Percentiles rank a stretch among this genome's conserved stretches.
phyloP scores from a whole-genome alignment of 1,140 invertebrate genomes.

The Megalonaias nervosa region DNA sequence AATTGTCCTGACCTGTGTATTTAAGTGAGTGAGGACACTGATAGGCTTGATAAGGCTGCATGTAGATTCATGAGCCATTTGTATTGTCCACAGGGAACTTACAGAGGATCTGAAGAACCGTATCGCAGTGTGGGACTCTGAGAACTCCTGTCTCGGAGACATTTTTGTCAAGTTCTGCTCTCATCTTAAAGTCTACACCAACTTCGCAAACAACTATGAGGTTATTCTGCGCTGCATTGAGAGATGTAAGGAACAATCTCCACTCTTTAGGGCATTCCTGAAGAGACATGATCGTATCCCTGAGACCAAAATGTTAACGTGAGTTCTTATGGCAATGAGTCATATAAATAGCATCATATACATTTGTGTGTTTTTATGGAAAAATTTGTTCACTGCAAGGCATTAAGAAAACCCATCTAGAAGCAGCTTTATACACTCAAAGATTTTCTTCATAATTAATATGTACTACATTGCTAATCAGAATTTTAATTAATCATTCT shows the following conservation, averaged over 20 bases:
- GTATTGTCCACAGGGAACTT: conserved; percentile 47
- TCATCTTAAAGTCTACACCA: conserved; percentile 62
- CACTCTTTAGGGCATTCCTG: conserved; percentile 64
- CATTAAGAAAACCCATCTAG: no score
- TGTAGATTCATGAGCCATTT: no score
- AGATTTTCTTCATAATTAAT: no score
- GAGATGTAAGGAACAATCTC: conserved; percentile 57
- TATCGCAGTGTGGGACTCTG: conserved; percentile 56
- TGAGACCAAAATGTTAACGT: conserved; percentile 65
- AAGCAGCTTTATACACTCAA: no score
- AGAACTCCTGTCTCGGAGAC: conserved; percentile 65
- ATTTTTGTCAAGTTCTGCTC: conserved; percentile 65
- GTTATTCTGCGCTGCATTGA: conserved; percentile 63
- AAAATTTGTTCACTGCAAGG: not conserved
- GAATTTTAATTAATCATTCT: no score
- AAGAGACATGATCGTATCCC: conserved; percentile 60
- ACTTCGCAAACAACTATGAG: conserved; percentile 67
- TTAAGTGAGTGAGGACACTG: no score
- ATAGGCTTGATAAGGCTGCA: no score
- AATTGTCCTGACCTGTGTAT: no score
- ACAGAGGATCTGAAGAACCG: conserved; percentile 59
- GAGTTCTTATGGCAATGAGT: conserved; percentile 21
- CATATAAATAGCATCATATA: not conserved
- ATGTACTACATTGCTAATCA: no score
- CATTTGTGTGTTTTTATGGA: not conserved